Evolutionary conservation across 2,113 vertebrate species (phyloP), one percentile per base, ranked within the genome.

Genomic region (Cyanocitta stelleri): DNA sequence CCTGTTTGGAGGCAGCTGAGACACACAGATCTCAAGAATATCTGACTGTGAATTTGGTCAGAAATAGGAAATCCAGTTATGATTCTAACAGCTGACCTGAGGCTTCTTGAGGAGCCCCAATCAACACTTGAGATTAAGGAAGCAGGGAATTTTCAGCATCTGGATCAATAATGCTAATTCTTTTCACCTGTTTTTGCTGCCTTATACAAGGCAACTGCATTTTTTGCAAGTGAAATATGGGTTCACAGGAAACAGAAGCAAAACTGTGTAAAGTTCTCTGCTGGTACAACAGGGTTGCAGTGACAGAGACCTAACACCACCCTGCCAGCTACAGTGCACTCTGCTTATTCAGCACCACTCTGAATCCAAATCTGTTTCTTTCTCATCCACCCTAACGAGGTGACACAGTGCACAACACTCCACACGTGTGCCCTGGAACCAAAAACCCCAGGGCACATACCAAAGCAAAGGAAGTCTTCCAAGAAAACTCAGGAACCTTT

Each of bases 361-460:
- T 43, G 44, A 90, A 69, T 24, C 37, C 62, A 91, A 64, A 58
- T n/a, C 43, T 11, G 7, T 30, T 43, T 54, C 9, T 33, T 51
- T 46, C 43, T 69, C 21, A 48, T 3, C 13, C 27, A 44, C 27
- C 10, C 6, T 62, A 29, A 35, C 0, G 0, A 56, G 37, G 49
- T 41, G 29, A 3, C 39, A 43, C 27, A 44, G 16, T 0, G 4
- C 12, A 49, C 27, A 10, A 39, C 14, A 16, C 11, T 81, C 23
- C 35, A n/a, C 23, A 48, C 7, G 37, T 14, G 66, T 59, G 29
- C n/a, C 10, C 52, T 26, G 68, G 35, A 67, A 67, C 37, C 35
- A 69, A 56, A 84, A 80, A 17, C 14, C 19, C n/a, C 35, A 20
- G 41, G 43, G n/a, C 30, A 81, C n/a, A 20, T 13, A 55, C 12